Conservation (phyloP, 1,140 invertebrate genomes). For the Bombus superbus region DNA sequence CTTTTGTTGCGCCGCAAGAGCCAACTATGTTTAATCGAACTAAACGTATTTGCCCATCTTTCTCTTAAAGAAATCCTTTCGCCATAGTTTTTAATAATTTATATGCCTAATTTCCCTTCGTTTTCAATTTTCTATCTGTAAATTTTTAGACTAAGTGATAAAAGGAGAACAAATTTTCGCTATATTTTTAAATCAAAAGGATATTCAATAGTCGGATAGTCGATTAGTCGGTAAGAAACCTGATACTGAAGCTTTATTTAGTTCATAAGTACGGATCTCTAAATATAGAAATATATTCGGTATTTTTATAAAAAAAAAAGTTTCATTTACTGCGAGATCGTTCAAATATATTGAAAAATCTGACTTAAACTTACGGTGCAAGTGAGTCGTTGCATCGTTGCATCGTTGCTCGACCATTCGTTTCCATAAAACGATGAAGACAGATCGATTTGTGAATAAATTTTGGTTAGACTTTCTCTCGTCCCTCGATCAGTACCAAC, state of each 20-base stretch:
- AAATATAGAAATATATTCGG: conserved; percentile 19
- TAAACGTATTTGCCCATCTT: not conserved
- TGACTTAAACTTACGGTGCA: conserved; percentile 1
- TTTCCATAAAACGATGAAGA: not conserved
- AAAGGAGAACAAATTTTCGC: not conserved
- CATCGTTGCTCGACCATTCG: conserved; percentile 7
- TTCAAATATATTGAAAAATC: not conserved
- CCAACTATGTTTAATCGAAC: conserved; percentile 78
- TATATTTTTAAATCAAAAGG: not conserved
- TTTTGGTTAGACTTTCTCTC: not conserved
- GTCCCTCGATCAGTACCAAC: not conserved
- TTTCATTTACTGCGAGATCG: conserved; percentile 16
- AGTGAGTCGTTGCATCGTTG: not conserved
- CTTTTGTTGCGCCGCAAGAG: conserved; percentile 78
- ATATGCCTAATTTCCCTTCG: not conserved
- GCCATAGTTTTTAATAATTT: not conserved
- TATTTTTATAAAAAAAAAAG: conserved; percentile 34
- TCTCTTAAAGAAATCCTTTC: not conserved
- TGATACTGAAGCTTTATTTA: conserved; percentile 40
- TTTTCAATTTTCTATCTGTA: not conserved
- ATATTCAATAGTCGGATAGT: not conserved
- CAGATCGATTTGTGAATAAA: not conserved
- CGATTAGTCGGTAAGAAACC: conserved; percentile 29
- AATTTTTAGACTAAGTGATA: not conserved
- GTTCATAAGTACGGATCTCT: conserved; percentile 34